Evolutionary conservation across 1,140 invertebrate genomes (phyloP).

Genomic region (Yoshiicerus persimilis): DNA sequence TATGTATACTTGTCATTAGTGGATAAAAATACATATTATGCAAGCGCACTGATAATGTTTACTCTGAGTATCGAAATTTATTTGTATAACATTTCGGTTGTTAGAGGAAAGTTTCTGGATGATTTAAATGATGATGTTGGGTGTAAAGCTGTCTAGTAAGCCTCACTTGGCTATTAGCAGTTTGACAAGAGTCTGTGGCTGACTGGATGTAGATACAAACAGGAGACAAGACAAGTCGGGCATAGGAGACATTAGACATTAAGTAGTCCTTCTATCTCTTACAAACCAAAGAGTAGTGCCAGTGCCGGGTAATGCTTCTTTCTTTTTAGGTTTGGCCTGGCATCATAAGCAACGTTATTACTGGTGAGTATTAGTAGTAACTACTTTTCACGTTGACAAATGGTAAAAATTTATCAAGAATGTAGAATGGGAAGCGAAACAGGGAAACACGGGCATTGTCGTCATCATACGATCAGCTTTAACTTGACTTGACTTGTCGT

Average conservation of each 20-base stretch:
- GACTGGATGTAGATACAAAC: neutral
- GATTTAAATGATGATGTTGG: neutral
- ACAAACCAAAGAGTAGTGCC: neutral
- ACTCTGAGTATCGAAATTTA: neutral
- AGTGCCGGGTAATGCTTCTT: neutral
- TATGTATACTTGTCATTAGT: neutral
- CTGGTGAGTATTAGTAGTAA: neutral
- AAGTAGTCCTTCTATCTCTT: neutral
- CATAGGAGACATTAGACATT: neutral
- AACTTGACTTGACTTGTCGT: neutral
- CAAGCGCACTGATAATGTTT: too few relatives aligned
- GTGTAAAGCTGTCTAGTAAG: neutral
- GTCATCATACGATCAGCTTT: neutral
- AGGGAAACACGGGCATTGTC: neutral
- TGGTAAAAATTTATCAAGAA: slow-evolving; percentile 15
- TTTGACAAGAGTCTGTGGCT: neutral
- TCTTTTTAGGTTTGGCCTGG: neutral
- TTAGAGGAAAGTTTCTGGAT: neutral
- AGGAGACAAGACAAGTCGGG: neutral
- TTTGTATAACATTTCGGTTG: neutral
- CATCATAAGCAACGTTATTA: neutral
- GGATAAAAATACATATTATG: neutral
- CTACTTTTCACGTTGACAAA: slow-evolving; percentile 5
- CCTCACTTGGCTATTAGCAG: neutral
- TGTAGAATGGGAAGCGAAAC: neutral